A percentile compares a stretch with the other conserved stretches of the same genome.
phyloP scores from a whole-genome alignment of 2,113 vertebrate genomes.

The Gallinago media region DNA sequence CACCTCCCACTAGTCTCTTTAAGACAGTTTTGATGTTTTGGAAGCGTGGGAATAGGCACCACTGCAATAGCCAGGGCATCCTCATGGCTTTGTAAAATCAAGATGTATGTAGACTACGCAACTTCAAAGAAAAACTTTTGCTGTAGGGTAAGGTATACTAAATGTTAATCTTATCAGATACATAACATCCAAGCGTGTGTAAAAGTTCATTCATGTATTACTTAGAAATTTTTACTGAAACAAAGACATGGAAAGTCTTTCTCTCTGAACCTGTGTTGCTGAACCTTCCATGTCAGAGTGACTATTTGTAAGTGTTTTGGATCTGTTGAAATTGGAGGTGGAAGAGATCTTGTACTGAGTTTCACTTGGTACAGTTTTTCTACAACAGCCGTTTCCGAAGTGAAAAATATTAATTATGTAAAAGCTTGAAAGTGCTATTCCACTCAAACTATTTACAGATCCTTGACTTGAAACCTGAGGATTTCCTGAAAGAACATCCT shows the following conservation, averaged over 20 bases:
- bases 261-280: neutral
- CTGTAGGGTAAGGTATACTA: neutral
- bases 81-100: neutral
- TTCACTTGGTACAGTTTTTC: neutral
- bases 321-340: neutral
- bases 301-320: neutral
- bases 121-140: neutral
- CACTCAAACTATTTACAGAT: neutral
- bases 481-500: neutral
- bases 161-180: neutral
- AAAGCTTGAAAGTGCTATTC: neutral
- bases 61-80: neutral
- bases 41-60: neutral
- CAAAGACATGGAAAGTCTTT: neutral
- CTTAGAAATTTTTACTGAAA: neutral
- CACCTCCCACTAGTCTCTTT: neutral
- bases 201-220: neutral
- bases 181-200: neutral
- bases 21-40: neutral
- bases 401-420: neutral
- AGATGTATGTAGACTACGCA: accelerated
- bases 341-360: neutral
- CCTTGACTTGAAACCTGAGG: neutral
- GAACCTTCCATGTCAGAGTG: neutral
- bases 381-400: neutral